Percentiles rank a stretch among this genome's conserved stretches.
These are phyloP conservation scores for Chironomus striatipennis DNA, from an alignment of 1,140 invertebrate species.

Conservation along the genomic window DNA sequence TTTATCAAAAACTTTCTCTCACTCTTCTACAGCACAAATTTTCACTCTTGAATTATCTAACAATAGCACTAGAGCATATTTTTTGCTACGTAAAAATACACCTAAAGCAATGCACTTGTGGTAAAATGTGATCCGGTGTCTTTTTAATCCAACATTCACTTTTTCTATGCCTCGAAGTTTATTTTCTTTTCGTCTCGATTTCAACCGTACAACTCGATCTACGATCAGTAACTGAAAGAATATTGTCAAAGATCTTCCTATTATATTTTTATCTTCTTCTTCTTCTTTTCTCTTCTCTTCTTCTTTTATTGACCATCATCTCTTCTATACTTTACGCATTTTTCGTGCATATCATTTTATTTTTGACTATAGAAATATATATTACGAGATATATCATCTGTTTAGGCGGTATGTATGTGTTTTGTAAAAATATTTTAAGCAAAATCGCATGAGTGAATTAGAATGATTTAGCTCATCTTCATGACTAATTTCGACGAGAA, in stretches of 20 bases:
- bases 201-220: neutral
- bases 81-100: neutral
- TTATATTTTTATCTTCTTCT: neutral
- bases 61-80: neutral
- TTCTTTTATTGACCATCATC: too few species aligned
- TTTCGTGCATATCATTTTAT: neutral
- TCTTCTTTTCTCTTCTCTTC: neutral
- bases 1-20: neutral
- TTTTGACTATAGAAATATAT: too few species aligned
- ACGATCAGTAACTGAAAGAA: neutral
- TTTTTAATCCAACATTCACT: neutral
- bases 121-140: neutral
- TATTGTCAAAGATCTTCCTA: constrained; percentile 10
- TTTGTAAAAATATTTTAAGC: constrained; percentile 8
- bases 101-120: neutral
- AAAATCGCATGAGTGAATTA: neutral
- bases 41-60: neutral
- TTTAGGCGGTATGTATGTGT: neutral
- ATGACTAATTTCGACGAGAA: too few species aligned
- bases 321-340: neutral
- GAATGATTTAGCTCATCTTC: too few species aligned
- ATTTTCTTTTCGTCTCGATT: neutral
- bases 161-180: neutral
- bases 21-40: neutral
- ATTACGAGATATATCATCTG: neutral